Conservation (phyloP, 2,888 invertebrate genomes). For the Ceramica pisi region DNA sequence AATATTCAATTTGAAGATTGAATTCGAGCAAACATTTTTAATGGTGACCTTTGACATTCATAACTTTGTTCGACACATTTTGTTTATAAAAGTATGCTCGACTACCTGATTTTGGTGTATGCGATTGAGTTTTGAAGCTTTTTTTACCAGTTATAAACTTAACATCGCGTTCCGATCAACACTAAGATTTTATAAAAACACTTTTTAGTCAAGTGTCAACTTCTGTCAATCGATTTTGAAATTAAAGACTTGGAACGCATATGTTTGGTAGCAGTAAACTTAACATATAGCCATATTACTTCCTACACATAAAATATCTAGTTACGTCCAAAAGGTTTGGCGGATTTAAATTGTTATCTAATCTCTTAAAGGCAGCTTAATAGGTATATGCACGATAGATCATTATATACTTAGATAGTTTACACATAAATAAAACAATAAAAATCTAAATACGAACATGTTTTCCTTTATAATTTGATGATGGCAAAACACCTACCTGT, state of each 20-base stretch:
- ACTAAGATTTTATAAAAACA: neutral
- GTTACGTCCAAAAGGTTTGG: constrained; percentile 29
- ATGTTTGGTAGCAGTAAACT: constrained; percentile 6
- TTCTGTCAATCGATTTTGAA: neutral
- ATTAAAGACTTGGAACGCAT: neutral
- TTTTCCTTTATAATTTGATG: constrained; percentile 9
- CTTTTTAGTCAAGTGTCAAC: neutral
- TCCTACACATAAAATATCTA: constrained; percentile 30
- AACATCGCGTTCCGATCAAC: neutral
- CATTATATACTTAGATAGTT: neutral
- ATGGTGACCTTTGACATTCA: constrained; percentile 19
- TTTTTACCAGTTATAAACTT: neutral
- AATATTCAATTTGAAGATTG: constrained; percentile 75
- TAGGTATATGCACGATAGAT: neutral
- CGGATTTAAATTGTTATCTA: constrained; percentile 29
- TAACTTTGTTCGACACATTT: constrained; percentile 9
- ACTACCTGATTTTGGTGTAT: neutral
- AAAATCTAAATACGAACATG: constrained; percentile 3
- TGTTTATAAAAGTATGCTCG: neutral
- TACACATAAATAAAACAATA: constrained; percentile 9
- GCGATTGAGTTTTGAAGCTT: neutral
- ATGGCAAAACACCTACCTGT: constrained; percentile 7
- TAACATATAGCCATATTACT: constrained; percentile 7
- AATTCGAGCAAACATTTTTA: constrained; percentile 66
- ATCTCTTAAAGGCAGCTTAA: constrained; percentile 12